A percentile compares a stretch with the other conserved stretches of the same genome.
phyloP scores from a whole-genome alignment of 2,888 invertebrate species.

The Loripinus fragilis region DNA sequence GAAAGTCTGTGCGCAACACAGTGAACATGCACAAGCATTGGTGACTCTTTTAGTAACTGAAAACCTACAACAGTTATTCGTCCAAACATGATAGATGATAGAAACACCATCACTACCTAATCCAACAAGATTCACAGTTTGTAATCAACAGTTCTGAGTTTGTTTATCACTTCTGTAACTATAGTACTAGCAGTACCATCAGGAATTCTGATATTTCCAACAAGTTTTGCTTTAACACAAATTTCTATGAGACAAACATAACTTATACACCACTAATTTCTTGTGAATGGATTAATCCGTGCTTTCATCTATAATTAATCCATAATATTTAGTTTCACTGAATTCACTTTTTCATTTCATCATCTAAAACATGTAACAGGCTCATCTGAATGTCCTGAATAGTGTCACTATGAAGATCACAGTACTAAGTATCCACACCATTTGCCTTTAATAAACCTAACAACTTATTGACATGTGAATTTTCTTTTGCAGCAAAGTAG shows the following conservation, averaged over 20 bases:
- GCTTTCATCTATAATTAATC: conserved; percentile 21
- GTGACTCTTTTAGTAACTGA: conserved; percentile 17
- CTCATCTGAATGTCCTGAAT: conserved; percentile 9
- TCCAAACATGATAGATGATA: conserved; percentile 28
- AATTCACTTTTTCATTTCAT: neutral
- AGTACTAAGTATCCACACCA: conserved; percentile 3
- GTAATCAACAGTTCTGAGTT: neutral
- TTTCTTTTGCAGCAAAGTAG: conserved; percentile 24
- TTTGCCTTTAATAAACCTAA: neutral
- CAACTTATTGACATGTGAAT: neutral
- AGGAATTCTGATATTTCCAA: conserved; percentile 17
- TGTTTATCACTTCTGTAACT: neutral
- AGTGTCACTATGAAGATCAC: conserved; percentile 1
- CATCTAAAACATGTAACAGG: conserved; percentile 4
- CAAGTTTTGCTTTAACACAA: neutral
- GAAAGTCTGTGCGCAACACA: conserved; percentile 32
- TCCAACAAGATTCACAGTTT: conserved; percentile 23
- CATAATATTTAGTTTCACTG: conserved; percentile 2
- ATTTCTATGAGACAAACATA: conserved; percentile 7
- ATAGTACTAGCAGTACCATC: conserved; percentile 17
- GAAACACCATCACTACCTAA: conserved; percentile 32
- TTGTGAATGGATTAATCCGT: conserved; percentile 17
- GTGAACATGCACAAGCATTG: conserved; percentile 28
- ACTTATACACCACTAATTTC: conserved; percentile 12
- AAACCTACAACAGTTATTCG: conserved; percentile 16